Conservation (phyloP, 2,797 vertebrate species). For the Lacerta agilis region DNA sequence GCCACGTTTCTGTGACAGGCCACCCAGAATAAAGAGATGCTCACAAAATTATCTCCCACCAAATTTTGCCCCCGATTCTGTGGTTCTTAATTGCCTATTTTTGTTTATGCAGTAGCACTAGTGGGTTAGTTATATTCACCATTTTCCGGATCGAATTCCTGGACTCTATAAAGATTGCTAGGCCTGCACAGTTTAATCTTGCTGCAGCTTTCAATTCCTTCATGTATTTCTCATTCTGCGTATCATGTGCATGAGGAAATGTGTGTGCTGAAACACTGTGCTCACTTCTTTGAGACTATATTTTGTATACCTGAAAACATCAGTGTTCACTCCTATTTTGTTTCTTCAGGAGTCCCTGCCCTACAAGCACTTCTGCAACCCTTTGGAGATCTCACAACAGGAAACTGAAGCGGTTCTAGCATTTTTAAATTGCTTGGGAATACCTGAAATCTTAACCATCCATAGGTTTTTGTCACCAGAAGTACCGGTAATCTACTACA, state of each 20-base stretch:
- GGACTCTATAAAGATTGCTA: background rate
- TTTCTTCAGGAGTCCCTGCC: background rate
- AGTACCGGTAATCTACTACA: background rate
- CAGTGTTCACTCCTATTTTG: background rate
- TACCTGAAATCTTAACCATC: background rate
- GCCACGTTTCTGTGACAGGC: background rate
- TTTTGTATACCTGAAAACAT: background rate
- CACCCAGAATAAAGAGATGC: background rate
- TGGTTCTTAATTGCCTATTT: background rate
- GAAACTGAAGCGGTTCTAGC: background rate
- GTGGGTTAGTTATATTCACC: background rate
- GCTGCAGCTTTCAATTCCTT: background rate
- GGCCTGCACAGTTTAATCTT: background rate
- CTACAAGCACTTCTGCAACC: background rate
- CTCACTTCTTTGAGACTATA: background rate
- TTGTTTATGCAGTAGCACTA: background rate
- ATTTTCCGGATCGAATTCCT: background rate
- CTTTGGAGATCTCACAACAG: background rate
- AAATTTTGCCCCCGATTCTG: background rate
- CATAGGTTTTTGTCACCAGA: background rate
- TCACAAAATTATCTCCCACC: background rate
- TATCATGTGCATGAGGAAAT: background rate
- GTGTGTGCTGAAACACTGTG: background rate
- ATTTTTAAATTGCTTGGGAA: background rate
- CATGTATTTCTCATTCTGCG: background rate